Evolutionary conservation across 2,797 vertebrate genomes (phyloP).

Genomic region (Ibycter americanus): DNA sequence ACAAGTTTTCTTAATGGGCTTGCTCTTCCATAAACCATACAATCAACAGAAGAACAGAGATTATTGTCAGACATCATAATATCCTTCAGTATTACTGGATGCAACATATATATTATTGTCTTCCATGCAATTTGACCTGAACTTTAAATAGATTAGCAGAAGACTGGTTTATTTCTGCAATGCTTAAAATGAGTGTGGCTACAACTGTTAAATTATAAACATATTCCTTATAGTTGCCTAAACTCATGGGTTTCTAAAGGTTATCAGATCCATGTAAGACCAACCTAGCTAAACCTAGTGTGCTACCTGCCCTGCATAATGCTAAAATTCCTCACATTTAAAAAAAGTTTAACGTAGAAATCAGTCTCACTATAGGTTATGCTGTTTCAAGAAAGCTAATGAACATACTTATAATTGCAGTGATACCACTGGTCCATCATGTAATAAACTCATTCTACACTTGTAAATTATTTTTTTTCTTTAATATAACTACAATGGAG

Average conservation of each 20-base stretch:
- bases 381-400: background rate
- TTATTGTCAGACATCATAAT: background rate
- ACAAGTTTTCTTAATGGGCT: background rate
- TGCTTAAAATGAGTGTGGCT: background rate
- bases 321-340: background rate
- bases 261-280: background rate
- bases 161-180: background rate
- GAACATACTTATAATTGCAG: background rate
- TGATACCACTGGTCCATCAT: background rate
- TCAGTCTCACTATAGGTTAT: background rate
- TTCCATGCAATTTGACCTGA: background rate
- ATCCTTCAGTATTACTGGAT: background rate
- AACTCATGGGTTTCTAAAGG: background rate
- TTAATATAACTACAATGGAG: background rate
- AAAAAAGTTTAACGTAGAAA: background rate
- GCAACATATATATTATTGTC: background rate
- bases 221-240: background rate
- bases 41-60: background rate
- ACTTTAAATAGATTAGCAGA: background rate
- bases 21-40: background rate
- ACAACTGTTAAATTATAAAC: background rate
- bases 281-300: background rate
- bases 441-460: background rate
- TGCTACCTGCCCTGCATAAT: background rate
- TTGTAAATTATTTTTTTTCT: background rate